Evolutionary conservation across 1,140 invertebrate genomes (phyloP).

Genomic region (Diachasmimorpha longicaudata): DNA sequence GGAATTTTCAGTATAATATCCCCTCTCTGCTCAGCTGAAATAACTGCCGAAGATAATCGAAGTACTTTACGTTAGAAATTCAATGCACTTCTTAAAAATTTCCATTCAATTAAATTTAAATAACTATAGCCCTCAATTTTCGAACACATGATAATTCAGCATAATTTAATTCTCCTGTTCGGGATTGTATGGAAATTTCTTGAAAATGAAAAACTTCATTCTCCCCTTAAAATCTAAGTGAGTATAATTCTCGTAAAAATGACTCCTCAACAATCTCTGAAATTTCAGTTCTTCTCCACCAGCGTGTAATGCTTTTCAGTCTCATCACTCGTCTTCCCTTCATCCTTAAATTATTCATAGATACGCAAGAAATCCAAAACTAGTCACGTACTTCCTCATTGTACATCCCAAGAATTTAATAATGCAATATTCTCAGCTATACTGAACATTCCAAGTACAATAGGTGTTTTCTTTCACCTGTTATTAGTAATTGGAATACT

Average conservation of each 20-base stretch:
- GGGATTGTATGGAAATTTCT: background rate
- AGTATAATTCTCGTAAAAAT: too few relatives aligned
- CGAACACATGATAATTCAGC: too few relatives aligned
- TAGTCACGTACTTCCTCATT: background rate
- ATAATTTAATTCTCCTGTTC: too few relatives aligned
- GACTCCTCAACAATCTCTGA: too few relatives aligned
- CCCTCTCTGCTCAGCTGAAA: slow-evolving; percentile 66
- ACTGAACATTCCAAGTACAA: slow-evolving; percentile 36
- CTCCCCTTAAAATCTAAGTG: too few relatives aligned
- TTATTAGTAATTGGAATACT: slow-evolving; percentile 63
- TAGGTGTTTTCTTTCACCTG: slow-evolving; percentile 65
- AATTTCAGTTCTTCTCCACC: too few relatives aligned
- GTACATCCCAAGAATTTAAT: slow-evolving; percentile 7
- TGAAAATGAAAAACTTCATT: too few relatives aligned
- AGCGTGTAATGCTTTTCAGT: background rate
- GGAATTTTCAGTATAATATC: slow-evolving; percentile 63
- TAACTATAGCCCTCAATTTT: too few relatives aligned
- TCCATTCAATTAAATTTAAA: background rate
- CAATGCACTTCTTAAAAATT: background rate
- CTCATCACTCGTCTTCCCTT: background rate
- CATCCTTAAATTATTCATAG: background rate
- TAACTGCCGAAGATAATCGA: slow-evolving; percentile 62
- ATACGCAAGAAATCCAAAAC: background rate
- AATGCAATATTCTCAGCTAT: slow-evolving; percentile 4
- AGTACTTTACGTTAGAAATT: slow-evolving; percentile 41